A percentile compares a stretch with the other conserved stretches of the same genome.
Evolutionary conservation across 2,888 invertebrate species (phyloP).

Genomic region (Macaria liturata): DNA sequence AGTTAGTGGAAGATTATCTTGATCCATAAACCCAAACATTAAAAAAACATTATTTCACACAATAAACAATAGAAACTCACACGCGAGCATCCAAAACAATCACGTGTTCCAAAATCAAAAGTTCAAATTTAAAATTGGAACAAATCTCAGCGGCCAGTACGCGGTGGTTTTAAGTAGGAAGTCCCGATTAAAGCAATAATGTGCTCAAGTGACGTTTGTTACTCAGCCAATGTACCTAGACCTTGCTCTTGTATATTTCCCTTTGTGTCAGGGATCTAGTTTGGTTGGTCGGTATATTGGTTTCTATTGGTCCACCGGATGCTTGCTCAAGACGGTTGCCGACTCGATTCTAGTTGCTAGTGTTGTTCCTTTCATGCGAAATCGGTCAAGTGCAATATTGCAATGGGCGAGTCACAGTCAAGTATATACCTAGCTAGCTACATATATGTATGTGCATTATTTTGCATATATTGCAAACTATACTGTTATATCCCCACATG

Average conservation of each 20-base stretch:
- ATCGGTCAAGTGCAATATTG: slow-evolving; percentile 29
- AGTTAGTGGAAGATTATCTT: no score
- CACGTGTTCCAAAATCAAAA: slow-evolving; percentile 51
- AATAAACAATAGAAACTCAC: no score
- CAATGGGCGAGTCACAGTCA: slow-evolving; percentile 7
- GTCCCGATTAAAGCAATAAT: slow-evolving; percentile 77
- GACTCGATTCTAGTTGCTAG: slow-evolving; percentile 41
- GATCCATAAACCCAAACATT: no score
- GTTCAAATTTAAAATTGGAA: slow-evolving; percentile 69
- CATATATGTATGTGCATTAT: no score
- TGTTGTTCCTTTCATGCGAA: slow-evolving; percentile 36
- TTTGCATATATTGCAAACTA: no score
- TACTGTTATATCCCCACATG: no score
- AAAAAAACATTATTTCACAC: no score
- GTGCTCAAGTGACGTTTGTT: slow-evolving; percentile 76
- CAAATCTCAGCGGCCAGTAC: slow-evolving; percentile 72
- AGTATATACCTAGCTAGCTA: neutral
- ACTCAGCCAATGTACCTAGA: slow-evolving; percentile 51
- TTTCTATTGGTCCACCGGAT: slow-evolving; percentile 77
- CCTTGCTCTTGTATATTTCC: slow-evolving; percentile 34
- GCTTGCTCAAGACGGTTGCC: slow-evolving; percentile 73
- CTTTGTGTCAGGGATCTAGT: slow-evolving; percentile 37
- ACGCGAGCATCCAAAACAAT: slow-evolving; percentile 5
- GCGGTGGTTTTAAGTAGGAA: slow-evolving; percentile 74
- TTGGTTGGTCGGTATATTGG: slow-evolving; percentile 62